Percentiles rank a stretch among this genome's conserved stretches.
Evolutionary conservation across 2,113 vertebrate genomes (phyloP).

Genomic region (Python bivittatus): DNA sequence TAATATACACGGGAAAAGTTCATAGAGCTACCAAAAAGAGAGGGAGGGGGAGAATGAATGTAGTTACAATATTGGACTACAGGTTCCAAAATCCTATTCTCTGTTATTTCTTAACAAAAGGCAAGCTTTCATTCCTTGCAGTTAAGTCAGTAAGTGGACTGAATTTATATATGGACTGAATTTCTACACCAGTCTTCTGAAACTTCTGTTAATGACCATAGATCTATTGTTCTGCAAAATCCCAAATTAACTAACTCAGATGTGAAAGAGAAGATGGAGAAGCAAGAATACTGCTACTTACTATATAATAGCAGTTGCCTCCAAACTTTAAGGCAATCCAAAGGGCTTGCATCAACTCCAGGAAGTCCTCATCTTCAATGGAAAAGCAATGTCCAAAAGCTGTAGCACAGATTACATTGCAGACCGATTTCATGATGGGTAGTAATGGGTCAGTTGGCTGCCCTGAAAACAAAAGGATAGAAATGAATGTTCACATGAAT

Average conservation of each 20-base stretch:
- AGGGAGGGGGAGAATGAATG: background rate
- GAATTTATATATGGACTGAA: too few species aligned
- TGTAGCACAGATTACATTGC: conserved; percentile 63
- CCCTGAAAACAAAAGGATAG: conserved; percentile 14
- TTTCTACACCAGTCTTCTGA: too few species aligned
- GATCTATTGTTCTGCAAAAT: background rate
- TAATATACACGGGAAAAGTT: background rate
- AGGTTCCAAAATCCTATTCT: too few species aligned
- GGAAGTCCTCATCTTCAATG: conserved; percentile 62
- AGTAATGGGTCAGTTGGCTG: conserved; percentile 62
- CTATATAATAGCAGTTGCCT: conserved; percentile 45
- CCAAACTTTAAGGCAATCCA: conserved; percentile 41
- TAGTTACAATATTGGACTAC: background rate
- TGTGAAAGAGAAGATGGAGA: background rate
- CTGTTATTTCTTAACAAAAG: too few species aligned
- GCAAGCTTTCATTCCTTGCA: too few species aligned
- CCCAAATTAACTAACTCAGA: background rate
- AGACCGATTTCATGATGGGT: conserved; percentile 47
- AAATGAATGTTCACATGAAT: background rate
- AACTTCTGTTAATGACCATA: background rate
- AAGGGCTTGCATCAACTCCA: conserved; percentile 58
- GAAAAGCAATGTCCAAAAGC: conserved; percentile 62
- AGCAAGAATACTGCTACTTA: conserved; percentile 29
- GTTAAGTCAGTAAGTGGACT: too few species aligned
- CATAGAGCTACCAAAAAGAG: conserved; percentile 11